These are phyloP conservation scores for Cylas formicarius DNA, from an alignment of 1,140 invertebrate genomes.

Conservation along the genomic window DNA sequence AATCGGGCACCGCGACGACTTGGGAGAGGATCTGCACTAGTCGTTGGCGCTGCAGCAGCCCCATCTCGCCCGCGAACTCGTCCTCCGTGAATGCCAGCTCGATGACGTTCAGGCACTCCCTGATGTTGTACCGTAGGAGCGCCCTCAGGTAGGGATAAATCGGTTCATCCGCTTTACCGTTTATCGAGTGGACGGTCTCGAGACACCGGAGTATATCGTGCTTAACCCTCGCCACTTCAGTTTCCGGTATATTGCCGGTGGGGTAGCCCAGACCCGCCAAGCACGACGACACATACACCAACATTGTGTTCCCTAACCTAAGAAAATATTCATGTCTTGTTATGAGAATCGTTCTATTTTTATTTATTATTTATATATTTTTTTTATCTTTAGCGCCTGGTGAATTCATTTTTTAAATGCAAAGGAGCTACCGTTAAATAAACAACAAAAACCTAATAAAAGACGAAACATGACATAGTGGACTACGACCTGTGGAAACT, in stretches of 20 bases:
- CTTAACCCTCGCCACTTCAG: slow-evolving; percentile 63
- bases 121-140: slow-evolving; percentile 73
- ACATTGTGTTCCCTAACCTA: slow-evolving; percentile 75
- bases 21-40: slow-evolving; percentile 74
- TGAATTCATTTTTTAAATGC: no score
- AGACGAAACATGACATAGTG: no score
- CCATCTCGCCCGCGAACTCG: slow-evolving; percentile 69
- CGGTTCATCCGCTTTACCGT: slow-evolving; percentile 57
- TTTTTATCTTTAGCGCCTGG: no score
- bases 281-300: slow-evolving; percentile 91
- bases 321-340: no score
- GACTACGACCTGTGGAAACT: no score
- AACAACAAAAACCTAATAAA: no score
- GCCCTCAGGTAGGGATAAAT: slow-evolving; percentile 75
- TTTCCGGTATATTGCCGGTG: slow-evolving; percentile 69
- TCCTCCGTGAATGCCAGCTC: slow-evolving; percentile 80
- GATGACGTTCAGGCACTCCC: slow-evolving; percentile 85
- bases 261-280: slow-evolving; percentile 87
- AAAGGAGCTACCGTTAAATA: no score
- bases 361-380: no score
- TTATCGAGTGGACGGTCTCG: slow-evolving; percentile 60
- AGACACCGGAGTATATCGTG: slow-evolving; percentile 62
- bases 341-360: no score
- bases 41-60: slow-evolving; percentile 65
- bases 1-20: slow-evolving; percentile 47